phyloP scores from a whole-genome alignment of 2,113 vertebrate genomes.

The Burhinus bistriatus region DNA sequence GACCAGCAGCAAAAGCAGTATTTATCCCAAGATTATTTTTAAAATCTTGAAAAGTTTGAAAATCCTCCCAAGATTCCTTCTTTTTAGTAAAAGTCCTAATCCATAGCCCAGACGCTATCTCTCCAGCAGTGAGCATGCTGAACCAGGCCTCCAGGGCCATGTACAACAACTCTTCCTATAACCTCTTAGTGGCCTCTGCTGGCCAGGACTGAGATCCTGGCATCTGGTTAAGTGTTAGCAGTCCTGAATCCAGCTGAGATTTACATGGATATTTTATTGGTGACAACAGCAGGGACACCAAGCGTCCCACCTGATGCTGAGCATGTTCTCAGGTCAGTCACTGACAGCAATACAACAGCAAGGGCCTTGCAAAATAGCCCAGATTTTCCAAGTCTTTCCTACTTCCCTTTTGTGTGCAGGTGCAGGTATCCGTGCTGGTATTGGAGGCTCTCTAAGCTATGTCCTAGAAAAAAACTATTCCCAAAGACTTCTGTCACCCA shows the following conservation, averaged over 20 bases:
- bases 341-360: background rate
- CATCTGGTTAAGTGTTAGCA: background rate
- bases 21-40: background rate
- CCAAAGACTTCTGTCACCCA: background rate
- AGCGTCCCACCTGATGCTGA: background rate
- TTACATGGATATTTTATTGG: background rate
- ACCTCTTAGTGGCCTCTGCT: conserved; percentile 30
- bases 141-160: background rate
- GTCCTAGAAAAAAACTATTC: background rate
- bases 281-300: background rate
- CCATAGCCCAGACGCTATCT: background rate
- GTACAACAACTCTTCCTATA: background rate
- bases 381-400: background rate
- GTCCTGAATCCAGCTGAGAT: background rate
- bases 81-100: background rate
- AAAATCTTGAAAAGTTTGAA: background rate
- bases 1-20: background rate
- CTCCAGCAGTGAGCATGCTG: background rate
- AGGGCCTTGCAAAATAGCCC: background rate
- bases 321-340: background rate
- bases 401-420: background rate
- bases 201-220: background rate
- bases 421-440: background rate
- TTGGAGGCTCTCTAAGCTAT: background rate
- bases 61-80: background rate